Evolutionary conservation across 1,140 invertebrate species (phyloP).

Genomic region (Nixonia krombeini): DNA sequence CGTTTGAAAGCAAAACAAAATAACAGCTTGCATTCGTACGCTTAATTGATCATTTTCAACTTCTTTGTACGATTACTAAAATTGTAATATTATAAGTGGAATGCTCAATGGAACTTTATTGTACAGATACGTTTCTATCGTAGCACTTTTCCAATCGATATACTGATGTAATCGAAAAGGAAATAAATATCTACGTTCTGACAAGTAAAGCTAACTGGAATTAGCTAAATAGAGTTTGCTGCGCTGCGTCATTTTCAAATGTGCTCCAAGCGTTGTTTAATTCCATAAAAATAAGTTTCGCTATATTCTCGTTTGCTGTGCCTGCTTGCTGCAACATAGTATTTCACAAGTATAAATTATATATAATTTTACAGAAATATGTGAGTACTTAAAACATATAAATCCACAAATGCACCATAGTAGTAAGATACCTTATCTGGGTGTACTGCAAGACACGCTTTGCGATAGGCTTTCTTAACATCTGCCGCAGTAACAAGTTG

Average conservation of each 20-base stretch:
- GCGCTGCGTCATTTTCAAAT: constrained; percentile 92
- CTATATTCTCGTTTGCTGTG: constrained; percentile 90
- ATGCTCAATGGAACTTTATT: constrained; percentile 59
- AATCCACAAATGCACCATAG: no score
- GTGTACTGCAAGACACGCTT: constrained; percentile 96
- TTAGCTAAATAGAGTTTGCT: constrained; percentile 86
- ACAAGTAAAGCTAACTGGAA: constrained; percentile 61
- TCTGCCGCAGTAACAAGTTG: constrained; percentile 90
- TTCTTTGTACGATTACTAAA: constrained; percentile 47
- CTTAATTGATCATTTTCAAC: constrained; percentile 21
- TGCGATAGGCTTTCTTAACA: constrained; percentile 96
- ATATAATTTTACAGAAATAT: no score
- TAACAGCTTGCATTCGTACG: constrained; percentile 21
- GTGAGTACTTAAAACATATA: no score
- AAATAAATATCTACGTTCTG: constrained; percentile 52
- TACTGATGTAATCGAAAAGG: constrained; percentile 57
- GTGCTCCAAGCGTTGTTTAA: constrained; percentile 98
- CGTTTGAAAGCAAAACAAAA: constrained; percentile 27
- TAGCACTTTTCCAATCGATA: constrained; percentile 45
- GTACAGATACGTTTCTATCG: constrained; percentile 52
- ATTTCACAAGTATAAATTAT: no score
- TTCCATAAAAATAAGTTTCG: constrained; percentile 98
- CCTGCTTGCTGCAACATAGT: constrained; percentile 87
- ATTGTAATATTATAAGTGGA: constrained; percentile 59
- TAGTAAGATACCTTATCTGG: constrained; percentile 99